Base-by-base conservation (phyloP, 2,113 vertebrate genomes). In the Poeciliopsis prolifica region DNA sequence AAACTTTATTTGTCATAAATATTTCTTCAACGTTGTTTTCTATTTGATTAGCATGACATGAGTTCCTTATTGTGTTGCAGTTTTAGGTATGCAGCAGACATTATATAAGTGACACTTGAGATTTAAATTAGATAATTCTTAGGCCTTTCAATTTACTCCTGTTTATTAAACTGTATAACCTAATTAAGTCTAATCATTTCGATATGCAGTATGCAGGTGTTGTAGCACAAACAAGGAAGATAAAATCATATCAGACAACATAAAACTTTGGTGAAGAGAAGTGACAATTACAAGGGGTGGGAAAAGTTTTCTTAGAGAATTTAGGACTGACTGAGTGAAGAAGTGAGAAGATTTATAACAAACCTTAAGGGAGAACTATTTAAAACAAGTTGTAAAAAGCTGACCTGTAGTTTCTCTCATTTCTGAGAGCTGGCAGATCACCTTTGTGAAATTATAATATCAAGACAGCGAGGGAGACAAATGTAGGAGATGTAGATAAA, bases 291-390 rank as follows among this genome's bases (percentile, higher is more conserved):
- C 28, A 28, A 31, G 3, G 19, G 15, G 15, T 42, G 37, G n/a
- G 28, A 60, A 19, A 19, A 19, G 44, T 7, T 7, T 13, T 33
- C 15, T 0, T 2, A 8, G 48, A 33, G 31, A 73, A 58, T 24
- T 58, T 2, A 58, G 51, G 6, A 0, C 44, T 65, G 1, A 24
- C 28, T 54, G 26, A 26, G 35, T 60, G 31, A 29, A 19, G 40
- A 75, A 61, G 29, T 28, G 66, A 29, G 28, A 26, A 33, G 37
- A 35, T 51, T 28, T 65, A 44, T 17, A 33, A 64, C 28, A 61
- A 31, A 51, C 42, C 37, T 14, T 28, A 58, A 68, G 28, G 4
- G 58, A 65, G 77, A 85, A 83, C 72, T 73, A 74, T n/a, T 72
- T 70, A 70, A 73, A 77, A 75, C 80, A 24, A 1, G 72, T 42